Percentiles rank a stretch among this genome's conserved stretches.
Conservation (phyloP, 2,888 invertebrate genomes). For the Tanytarsus gracilentus region DNA sequence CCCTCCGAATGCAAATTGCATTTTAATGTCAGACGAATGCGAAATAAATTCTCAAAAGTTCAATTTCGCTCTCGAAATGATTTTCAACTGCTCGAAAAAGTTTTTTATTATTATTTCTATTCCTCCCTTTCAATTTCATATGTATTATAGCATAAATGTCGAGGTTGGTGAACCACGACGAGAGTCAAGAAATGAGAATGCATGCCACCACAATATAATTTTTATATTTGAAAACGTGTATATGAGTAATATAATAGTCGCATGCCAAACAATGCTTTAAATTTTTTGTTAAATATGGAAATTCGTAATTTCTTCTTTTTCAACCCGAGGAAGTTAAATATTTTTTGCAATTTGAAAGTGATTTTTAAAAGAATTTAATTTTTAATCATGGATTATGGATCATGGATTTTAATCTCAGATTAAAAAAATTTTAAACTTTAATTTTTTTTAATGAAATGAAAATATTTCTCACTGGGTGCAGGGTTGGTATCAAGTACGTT, state of each 20-base stretch:
- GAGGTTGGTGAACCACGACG: background rate
- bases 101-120: background rate
- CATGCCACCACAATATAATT: slow-evolving; percentile 10
- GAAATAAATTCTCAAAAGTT: too few species aligned
- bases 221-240: background rate
- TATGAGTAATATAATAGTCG: too few species aligned
- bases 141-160: background rate
- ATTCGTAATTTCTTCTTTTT: background rate
- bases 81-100: too few species aligned
- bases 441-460: too few species aligned
- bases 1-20: slow-evolving; percentile 23
- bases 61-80: too few species aligned
- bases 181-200: background rate
- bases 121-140: background rate
- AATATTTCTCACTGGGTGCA: too few species aligned
- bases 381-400: too few species aligned
- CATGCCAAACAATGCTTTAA: slow-evolving; percentile 6
- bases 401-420: too few species aligned
- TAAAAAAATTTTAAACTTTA: too few species aligned
- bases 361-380: too few species aligned
- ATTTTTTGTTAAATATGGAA: too few species aligned
- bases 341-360: background rate
- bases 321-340: background rate
- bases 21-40: slow-evolving; percentile 4
- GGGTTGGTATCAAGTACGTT: too few species aligned